A percentile compares a stretch with the other conserved stretches of the same genome.
phyloP scores from a whole-genome alignment of 2,797 vertebrate genomes.

The Allobates femoralis region DNA sequence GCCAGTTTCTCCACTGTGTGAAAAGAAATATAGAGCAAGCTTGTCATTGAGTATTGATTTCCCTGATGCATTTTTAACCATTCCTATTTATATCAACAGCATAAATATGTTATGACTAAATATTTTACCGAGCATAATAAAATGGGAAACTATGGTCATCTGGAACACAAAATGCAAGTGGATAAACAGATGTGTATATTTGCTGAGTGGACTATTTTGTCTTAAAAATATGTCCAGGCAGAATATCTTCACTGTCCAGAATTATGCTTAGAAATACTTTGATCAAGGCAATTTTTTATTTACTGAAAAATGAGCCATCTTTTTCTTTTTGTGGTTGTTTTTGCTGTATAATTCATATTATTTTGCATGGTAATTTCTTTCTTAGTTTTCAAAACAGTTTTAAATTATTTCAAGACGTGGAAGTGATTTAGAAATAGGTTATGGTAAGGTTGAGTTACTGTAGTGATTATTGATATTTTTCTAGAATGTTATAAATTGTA shows the following conservation, averaged over 20 bases:
- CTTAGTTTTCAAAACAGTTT: too few species aligned
- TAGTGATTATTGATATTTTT: too few species aligned
- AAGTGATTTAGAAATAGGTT: too few species aligned
- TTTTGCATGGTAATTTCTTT: background rate
- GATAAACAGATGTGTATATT: background rate
- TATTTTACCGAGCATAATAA: constrained; percentile 44
- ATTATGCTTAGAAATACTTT: background rate
- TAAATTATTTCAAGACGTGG: too few species aligned
- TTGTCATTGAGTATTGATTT: constrained; percentile 51
- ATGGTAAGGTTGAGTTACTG: too few species aligned
- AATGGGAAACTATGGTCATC: constrained; percentile 12
- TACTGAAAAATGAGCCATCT: background rate
- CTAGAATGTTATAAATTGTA: too few species aligned
- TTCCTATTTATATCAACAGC: constrained; percentile 47
- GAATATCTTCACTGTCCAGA: background rate
- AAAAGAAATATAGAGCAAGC: constrained; percentile 41
- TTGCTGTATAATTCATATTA: too few species aligned
- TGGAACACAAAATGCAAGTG: background rate
- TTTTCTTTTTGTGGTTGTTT: background rate
- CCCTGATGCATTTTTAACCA: constrained; percentile 53
- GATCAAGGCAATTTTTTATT: background rate
- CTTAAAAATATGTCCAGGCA: background rate
- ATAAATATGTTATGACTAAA: constrained; percentile 48
- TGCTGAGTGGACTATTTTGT: background rate
- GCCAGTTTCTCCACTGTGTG: constrained; percentile 18